These are phyloP conservation scores for Gibbula magus DNA, from an alignment of 2,888 invertebrate genomes.

Conservation along the genomic window DNA sequence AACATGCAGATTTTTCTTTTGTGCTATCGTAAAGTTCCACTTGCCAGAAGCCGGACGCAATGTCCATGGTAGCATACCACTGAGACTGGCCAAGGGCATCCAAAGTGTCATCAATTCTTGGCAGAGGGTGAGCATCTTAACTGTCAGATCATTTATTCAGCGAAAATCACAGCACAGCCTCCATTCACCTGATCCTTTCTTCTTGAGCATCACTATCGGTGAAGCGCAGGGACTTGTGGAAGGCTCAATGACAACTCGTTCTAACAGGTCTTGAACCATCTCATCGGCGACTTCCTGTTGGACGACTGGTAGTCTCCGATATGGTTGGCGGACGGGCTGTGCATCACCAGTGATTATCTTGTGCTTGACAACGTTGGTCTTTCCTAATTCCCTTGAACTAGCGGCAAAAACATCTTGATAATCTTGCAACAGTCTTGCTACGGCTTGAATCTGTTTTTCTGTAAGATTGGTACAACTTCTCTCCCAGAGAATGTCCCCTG, in stretches of 20 bases:
- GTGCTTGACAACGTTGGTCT: neutral
- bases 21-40: constrained; percentile 35
- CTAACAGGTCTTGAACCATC: constrained; percentile 32
- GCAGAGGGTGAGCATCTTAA: constrained; percentile 45
- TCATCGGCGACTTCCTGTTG: neutral
- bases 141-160: constrained; percentile 38
- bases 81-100: constrained; percentile 35
- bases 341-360: neutral
- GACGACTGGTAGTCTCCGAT: neutral
- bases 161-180: constrained; percentile 44
- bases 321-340: neutral
- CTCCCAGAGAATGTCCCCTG: too few species aligned
- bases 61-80: constrained; percentile 40
- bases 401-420: neutral
- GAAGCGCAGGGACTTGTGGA: constrained; percentile 41
- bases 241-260: constrained; percentile 28
- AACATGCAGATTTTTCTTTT: constrained; percentile 31
- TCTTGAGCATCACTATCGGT: constrained; percentile 42
- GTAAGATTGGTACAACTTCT: too few species aligned
- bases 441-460: too few species aligned
- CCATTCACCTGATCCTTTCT: constrained; percentile 34
- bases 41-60: constrained; percentile 43
- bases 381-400: neutral
- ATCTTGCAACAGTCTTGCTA: neutral
- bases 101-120: constrained; percentile 45